Evolutionary conservation across 2,797 vertebrate genomes (phyloP), one percentile per base, ranked within the genome.

Genomic region (Galagoides demidoff): DNA sequence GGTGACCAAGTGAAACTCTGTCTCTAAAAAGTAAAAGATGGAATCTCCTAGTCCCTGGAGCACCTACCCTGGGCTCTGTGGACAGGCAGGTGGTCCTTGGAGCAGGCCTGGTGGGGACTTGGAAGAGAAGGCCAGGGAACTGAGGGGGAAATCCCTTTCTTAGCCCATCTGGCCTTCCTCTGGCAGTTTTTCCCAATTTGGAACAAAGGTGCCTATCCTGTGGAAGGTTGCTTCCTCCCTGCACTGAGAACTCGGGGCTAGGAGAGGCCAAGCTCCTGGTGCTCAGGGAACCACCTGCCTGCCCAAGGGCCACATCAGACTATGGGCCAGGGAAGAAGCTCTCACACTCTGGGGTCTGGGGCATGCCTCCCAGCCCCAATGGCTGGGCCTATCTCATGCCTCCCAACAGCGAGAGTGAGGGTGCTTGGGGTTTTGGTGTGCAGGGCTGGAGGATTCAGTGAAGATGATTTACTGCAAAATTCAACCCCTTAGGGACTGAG

Each of bases 381-480:
- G 11, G 25, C 93, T 77, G 64, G 64, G 19, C 39, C 13, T 11
- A 16, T 2, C 20, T 34, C 29, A 45, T 3, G 64, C 25, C 34
- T 39, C 39, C 55, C 73, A 70, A 52, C 25, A 12, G 39, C 0
- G 4, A 14, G 19, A 17, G 57, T 0, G 4, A 14, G 19, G 13
- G 23, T 27, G 52, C 12, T 39, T 7, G 1, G 68, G 68, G 22
- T 49, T 31, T 39, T 17, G 78, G 63, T 57, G 68, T 61, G 16
- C 59, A 52, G 43, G 27, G 13, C 7, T 64, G 11, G 39, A 19
- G 37, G 39, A 22, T 34, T 57, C 2, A 13, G 19, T 43, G 76
- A 84, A 84, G 17, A 17, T n/a, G 7, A 55, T 61, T 76, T 92
- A 43, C 39, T 94, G 64, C 31, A 73, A 92, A 96, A 90, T 34